Evolutionary conservation across 2,888 invertebrate species (phyloP).

Genomic region (Polietes domitor): DNA sequence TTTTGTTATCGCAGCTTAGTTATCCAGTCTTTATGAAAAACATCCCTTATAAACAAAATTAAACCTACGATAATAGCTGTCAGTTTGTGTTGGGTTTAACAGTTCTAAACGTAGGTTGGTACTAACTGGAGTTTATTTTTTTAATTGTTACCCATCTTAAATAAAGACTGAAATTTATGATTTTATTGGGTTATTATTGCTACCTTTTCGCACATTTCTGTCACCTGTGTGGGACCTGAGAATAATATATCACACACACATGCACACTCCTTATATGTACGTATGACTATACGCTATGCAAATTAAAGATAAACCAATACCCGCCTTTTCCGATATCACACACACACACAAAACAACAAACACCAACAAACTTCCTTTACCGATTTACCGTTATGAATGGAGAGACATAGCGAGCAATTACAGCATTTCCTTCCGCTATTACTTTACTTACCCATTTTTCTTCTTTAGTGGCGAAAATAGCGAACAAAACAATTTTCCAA

Average conservation of each 20-base stretch:
- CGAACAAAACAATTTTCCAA: constrained; percentile 22
- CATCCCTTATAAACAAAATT: too few species aligned
- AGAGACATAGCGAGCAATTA: not conserved
- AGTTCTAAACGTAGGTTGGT: too few species aligned
- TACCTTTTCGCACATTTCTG: too few species aligned
- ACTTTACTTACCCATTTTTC: constrained; percentile 62
- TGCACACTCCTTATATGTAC: not conserved
- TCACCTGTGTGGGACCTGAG: too few species aligned
- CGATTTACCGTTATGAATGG: not conserved
- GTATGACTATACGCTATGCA: constrained; percentile 21
- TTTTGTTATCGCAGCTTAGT: too few species aligned
- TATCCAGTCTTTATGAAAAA: too few species aligned
- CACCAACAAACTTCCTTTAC: not conserved
- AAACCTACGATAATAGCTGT: too few species aligned
- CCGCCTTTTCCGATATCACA: constrained; percentile 30
- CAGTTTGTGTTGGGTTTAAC: too few species aligned
- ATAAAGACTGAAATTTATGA: too few species aligned
- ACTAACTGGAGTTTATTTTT: too few species aligned
- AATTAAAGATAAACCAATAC: constrained; percentile 44
- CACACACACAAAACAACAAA: not conserved
- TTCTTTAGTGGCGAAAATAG: constrained; percentile 37
- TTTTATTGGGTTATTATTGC: too few species aligned
- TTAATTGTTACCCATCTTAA: too few species aligned
- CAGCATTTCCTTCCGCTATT: not conserved
- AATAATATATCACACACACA: not conserved